Base-by-base conservation (phyloP, 2,888 invertebrate species). In the Morinoia aosen region DNA sequence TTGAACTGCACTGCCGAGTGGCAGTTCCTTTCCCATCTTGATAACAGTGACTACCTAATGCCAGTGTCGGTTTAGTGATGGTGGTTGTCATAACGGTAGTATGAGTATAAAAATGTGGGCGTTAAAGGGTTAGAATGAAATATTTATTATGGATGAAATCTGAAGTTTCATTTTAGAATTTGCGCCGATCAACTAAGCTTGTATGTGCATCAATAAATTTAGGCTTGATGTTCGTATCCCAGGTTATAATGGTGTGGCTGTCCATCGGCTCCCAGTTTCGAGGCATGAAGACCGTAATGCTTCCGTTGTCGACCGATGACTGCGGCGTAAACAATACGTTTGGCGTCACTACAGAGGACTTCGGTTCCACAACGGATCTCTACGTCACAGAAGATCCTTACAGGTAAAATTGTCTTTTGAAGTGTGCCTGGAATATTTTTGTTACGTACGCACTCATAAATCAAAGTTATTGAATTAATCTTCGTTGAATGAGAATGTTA, bases 161-260 rank as follows among this genome's bases (percentile, higher is more conserved):
- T 76, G 25, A 76, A 76, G 76, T 8, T 76, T 16, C 76, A 33
- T 33, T 76, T 19, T 33, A 76, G 76, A 25, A 33, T 1, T 11
- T 90, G 16, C 5, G 19, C 19, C 10, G 40, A 90, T 40, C 40
- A 39, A 40, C 39, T 48, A 40, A 40, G 90, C n/a, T 39, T 39
- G 11, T 19, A 58, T 93, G 25, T 11, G 0, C 93, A 25, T 57
- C 33, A 14, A 93, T 5, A 48, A 5, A 48, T 48, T 48, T 48
- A 48, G 5, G 5, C 3, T n/a, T 57, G 7, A 57, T 93, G 19
- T 91, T 91, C 8, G 39, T 19, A 11, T 88, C 33, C 7, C 93
- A 93, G 93, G 57, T 57, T 58, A 12, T 93, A 5, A 93, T 93
- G 93, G 93, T 93, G 93, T 93, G 93, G 93, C 93, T 93, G 12